These are phyloP conservation scores for Megaceryle torquata DNA, from an alignment of 2,113 vertebrate species.

Conservation along the genomic window DNA sequence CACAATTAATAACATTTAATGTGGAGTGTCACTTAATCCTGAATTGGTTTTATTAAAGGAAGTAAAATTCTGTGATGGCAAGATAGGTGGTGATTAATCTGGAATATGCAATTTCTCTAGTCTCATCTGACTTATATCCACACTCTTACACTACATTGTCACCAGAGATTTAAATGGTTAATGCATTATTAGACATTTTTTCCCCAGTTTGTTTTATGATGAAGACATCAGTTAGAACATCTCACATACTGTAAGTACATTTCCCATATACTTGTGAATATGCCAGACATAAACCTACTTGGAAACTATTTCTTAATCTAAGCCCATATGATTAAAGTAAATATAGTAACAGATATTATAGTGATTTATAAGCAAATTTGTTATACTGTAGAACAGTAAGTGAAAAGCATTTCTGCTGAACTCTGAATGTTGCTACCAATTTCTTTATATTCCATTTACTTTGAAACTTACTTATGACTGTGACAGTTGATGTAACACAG, in stretches of 20 bases:
- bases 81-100: neutral
- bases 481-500: neutral
- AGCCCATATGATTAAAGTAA: neutral
- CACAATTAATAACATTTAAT: conserved; percentile 7
- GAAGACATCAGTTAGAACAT: neutral
- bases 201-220: neutral
- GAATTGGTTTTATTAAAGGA: neutral
- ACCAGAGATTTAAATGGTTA: neutral
- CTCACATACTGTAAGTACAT: neutral
- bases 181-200: neutral
- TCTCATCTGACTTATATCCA: neutral
- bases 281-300: neutral
- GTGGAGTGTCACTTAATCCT: neutral
- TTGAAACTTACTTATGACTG: neutral
- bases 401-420: neutral
- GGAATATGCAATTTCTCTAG: neutral
- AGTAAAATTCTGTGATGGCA: neutral
- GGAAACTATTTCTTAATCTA: conserved; percentile 1
- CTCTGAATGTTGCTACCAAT: neutral
- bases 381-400: neutral
- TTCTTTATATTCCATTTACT: neutral
- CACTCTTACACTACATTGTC: neutral
- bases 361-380: neutral
- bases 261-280: neutral
- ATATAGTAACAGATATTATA: neutral